Evolutionary conservation across 2,888 invertebrate species (phyloP).

Genomic region (Xanthorhoe spadicearia): DNA sequence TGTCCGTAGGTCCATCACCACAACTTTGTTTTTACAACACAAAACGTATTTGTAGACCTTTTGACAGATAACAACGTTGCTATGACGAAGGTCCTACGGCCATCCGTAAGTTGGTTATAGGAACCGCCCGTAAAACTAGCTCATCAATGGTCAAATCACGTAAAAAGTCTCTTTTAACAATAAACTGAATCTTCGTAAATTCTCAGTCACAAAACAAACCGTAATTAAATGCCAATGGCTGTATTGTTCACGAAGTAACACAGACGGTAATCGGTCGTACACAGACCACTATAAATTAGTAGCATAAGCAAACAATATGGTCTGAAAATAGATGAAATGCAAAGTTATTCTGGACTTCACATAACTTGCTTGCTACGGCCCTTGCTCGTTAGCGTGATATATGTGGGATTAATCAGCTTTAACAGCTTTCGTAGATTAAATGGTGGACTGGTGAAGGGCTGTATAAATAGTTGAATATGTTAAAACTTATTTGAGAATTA

Average conservation of each 20-base stretch:
- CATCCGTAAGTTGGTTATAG: too few species aligned
- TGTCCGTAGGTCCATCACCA: too few species aligned
- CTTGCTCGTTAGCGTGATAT: conserved; percentile 46
- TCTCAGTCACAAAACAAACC: conserved; percentile 32
- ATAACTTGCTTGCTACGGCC: conserved; percentile 36
- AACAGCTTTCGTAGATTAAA: conserved; percentile 48
- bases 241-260: conserved; percentile 64
- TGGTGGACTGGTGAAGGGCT: conserved; percentile 27
- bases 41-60: too few species aligned
- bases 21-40: too few species aligned
- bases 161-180: too few species aligned
- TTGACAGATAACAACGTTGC: too few species aligned
- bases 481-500: conserved; percentile 39
- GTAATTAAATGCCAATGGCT: conserved; percentile 64
- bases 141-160: too few species aligned
- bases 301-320: conserved; percentile 66
- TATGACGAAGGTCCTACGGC: too few species aligned
- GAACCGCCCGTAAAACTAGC: too few species aligned
- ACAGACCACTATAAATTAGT: conserved; percentile 57
- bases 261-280: conserved; percentile 15
- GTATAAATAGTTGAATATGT: conserved; percentile 33
- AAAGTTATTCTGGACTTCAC: conserved; percentile 55
- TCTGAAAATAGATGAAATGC: conserved; percentile 64
- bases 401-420: conserved; percentile 60
- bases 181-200: conserved; percentile 22